Percentiles rank a stretch among this genome's conserved stretches.
Evolutionary conservation across 2,888 invertebrate species (phyloP).

Genomic region (Microctonus brassicae): DNA sequence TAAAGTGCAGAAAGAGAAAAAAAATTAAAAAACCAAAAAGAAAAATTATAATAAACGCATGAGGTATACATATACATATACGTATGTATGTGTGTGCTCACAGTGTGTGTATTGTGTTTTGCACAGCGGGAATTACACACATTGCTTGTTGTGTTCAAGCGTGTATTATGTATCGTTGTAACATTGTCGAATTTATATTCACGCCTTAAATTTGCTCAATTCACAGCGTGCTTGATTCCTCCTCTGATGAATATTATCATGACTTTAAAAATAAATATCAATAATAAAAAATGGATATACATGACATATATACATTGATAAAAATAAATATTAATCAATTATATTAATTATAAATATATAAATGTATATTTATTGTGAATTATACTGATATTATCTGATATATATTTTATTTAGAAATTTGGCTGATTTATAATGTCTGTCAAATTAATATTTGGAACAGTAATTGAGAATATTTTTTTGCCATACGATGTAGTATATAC

Average conservation of each 20-base stretch:
- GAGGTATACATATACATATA: too few species aligned
- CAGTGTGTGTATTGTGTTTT: slow-evolving; percentile 49
- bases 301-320: not conserved
- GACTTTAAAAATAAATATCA: not conserved
- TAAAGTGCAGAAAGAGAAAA: not conserved
- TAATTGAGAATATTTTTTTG: slow-evolving; percentile 10
- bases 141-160: slow-evolving; percentile 39
- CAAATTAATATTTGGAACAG: not conserved
- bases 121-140: slow-evolving; percentile 44
- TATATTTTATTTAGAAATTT: not conserved
- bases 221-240: not conserved
- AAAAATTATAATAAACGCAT: too few species aligned
- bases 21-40: not conserved
- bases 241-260: not conserved
- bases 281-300: not conserved
- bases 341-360: slow-evolving; percentile 4
- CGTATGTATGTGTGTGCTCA: slow-evolving; percentile 36
- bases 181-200: slow-evolving; percentile 31
- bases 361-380: not conserved
- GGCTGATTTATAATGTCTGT: not conserved
- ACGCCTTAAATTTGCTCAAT: not conserved
- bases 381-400: not conserved
- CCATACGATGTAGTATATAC: slow-evolving; percentile 53
- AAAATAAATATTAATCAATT: not conserved
- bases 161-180: slow-evolving; percentile 38